These are phyloP conservation scores for Paramuricea clavata DNA, from an alignment of 92 coral and sea anemone species.

Conservation along the genomic window DNA sequence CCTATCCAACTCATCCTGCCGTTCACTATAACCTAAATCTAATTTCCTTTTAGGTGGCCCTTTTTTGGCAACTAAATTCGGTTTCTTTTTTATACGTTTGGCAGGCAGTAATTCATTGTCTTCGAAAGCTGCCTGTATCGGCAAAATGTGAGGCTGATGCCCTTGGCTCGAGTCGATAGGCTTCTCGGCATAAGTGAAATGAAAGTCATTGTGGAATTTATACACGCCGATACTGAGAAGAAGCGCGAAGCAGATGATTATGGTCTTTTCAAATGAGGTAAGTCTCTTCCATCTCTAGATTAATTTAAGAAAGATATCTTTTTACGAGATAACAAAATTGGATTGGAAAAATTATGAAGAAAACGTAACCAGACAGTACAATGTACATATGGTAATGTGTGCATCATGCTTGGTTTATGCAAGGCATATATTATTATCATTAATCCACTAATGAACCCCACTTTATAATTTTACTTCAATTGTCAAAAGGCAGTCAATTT, in stretches of 20 bases:
- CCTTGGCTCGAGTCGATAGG: slow-evolving; percentile 36
- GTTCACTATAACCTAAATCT: neutral
- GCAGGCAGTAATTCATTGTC: neutral
- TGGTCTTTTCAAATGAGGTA: slow-evolving; percentile 86
- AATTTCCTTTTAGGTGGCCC: slow-evolving; percentile 33
- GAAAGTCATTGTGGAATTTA: slow-evolving; percentile 40
- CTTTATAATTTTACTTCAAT: too few relatives aligned
- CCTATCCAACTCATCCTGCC: neutral
- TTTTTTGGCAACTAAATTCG: neutral
- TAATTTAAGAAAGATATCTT: neutral
- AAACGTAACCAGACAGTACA: too few relatives aligned
- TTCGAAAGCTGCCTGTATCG: neutral
- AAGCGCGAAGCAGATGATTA: slow-evolving; percentile 58
- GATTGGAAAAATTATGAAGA: too few relatives aligned
- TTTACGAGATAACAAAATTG: too few relatives aligned
- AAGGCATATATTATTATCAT: too few relatives aligned
- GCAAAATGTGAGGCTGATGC: slow-evolving; percentile 73
- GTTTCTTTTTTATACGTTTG: neutral
- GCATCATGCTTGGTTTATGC: too few relatives aligned
- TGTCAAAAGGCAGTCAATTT: too few relatives aligned
- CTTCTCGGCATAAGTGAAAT: slow-evolving; percentile 37
- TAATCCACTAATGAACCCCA: too few relatives aligned
- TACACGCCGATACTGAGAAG: slow-evolving; percentile 54
- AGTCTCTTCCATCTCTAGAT: slow-evolving; percentile 93
- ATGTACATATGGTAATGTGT: too few relatives aligned